These are phyloP conservation scores for Phenacoccus solenopsis DNA, from an alignment of 1,140 invertebrate genomes.

Conservation along the genomic window DNA sequence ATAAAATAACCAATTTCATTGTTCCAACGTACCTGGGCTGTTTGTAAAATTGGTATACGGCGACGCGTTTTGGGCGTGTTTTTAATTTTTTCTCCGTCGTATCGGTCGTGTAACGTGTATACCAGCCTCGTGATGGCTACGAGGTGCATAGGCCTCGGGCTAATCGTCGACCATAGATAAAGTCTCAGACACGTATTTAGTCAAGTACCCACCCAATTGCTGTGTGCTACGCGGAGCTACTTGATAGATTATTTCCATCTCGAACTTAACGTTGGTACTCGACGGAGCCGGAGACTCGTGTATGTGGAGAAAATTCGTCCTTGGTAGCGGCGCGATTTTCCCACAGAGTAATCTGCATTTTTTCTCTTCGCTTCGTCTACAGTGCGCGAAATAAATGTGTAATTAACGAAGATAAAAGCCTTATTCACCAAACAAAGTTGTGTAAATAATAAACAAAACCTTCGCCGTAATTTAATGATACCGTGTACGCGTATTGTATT, in stretches of 20 bases:
- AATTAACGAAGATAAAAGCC: background rate
- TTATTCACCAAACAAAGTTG: background rate
- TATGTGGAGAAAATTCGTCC: too few species aligned
- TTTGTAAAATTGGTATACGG: background rate
- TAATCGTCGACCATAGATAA: background rate
- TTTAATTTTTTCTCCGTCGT: constrained; percentile 1
- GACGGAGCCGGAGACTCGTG: too few species aligned
- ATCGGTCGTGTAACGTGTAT: background rate
- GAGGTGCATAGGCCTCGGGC: background rate
- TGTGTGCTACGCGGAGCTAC: background rate
- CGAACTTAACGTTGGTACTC: too few species aligned
- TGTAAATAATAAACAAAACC: background rate
- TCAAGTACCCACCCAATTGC: background rate
- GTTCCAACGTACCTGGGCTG: background rate
- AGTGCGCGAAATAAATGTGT: background rate
- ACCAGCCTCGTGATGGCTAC: background rate
- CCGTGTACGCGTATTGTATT: background rate
- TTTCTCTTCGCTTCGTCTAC: background rate
- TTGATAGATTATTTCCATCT: too few species aligned
- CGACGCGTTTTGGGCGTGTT: constrained; percentile 4
- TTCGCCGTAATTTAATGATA: background rate
- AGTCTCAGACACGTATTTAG: constrained; percentile 10
- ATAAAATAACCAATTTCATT: background rate
- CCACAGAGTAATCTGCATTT: background rate
- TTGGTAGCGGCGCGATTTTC: too few species aligned